These are phyloP conservation scores for Microtus oregoni DNA, from an alignment of 2,113 vertebrate species.

Conservation along the genomic window DNA sequence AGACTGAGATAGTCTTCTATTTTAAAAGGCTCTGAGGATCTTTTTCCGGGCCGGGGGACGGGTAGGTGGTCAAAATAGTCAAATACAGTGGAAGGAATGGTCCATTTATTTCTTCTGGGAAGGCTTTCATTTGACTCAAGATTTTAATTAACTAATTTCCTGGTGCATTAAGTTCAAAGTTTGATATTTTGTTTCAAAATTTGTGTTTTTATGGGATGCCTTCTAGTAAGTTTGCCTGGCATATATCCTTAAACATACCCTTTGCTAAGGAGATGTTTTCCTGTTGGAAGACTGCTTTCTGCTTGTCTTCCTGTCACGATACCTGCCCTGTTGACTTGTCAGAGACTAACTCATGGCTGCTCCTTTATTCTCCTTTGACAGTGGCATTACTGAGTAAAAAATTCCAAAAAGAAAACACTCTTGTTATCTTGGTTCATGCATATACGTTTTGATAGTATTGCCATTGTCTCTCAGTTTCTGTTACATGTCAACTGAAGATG, in stretches of 20 bases:
- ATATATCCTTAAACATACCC: not conserved
- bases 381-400: conserved; percentile 16
- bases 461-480: not conserved
- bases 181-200: not conserved
- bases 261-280: not conserved
- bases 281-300: not conserved
- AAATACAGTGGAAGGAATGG: not conserved
- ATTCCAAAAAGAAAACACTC: not conserved
- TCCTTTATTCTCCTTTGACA: not conserved
- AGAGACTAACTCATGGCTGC: not conserved
- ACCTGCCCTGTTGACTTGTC: not conserved
- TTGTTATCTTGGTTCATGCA: not conserved
- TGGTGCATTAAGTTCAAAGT: not conserved
- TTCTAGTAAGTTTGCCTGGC: not conserved
- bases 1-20: not conserved
- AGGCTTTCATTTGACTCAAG: not conserved
- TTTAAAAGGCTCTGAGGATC: not conserved
- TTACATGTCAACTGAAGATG: not conserved
- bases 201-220: not conserved
- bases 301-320: not conserved
- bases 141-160: conserved; percentile 5
- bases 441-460: not conserved
- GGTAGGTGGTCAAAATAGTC: not conserved
- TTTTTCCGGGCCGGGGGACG: not conserved
- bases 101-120: not conserved